Base-by-base conservation (phyloP, 2,797 vertebrate genomes). In the Coendou prehensilis region DNA sequence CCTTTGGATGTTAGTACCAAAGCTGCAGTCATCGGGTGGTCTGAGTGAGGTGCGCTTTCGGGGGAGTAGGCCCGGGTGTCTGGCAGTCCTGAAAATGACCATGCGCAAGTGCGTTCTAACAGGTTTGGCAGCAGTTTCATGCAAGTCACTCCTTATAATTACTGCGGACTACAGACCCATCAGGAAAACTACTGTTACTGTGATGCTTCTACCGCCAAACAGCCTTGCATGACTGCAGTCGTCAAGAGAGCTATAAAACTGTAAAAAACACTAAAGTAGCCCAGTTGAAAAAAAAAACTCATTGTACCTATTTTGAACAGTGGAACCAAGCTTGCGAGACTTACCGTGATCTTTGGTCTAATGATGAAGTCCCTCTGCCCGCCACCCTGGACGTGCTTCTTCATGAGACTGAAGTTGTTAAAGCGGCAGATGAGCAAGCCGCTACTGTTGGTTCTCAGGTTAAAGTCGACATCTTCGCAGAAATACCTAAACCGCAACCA, bases 381-480 rank as follows among this genome's bases (percentile, higher is more conserved):
- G 80, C 99, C 99, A 41, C 99, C 99, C 96, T 99, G 99, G 97
- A 99, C 99, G 94, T 99, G 99, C 97, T 99, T 99, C 98, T 99
- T 99, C 99, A 99, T 99, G 98, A 99, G 98, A 96, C 99, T 99
- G 99, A 99, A 99, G 98, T 99, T 98, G 98, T 99, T 99, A 98
- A 99, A 99, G 98, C 99, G 99, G 98, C 99, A 99, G 97, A 99
- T 99, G 96, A 99, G 99, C 94, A 99, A 98, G 11, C 99, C 99
- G 0, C 99, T 99, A 97, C 99, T 99, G 98, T 99, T 99, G 4
- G 99, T 99, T 97, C 99, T 98, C 86, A 99, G 98, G 91, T 99
- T 99, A 95, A 99, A 99, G 98, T 99, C 99, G 97, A 99, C 99
- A 78, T 99, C 99, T 98, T 99, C 99, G 97, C 99, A 99, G 98